A percentile compares a stretch with the other conserved stretches of the same genome.
These are phyloP conservation scores for Schizopygopsis malacanthus DNA, from an alignment of 2,797 vertebrate genomes.

Conservation along the genomic window DNA sequence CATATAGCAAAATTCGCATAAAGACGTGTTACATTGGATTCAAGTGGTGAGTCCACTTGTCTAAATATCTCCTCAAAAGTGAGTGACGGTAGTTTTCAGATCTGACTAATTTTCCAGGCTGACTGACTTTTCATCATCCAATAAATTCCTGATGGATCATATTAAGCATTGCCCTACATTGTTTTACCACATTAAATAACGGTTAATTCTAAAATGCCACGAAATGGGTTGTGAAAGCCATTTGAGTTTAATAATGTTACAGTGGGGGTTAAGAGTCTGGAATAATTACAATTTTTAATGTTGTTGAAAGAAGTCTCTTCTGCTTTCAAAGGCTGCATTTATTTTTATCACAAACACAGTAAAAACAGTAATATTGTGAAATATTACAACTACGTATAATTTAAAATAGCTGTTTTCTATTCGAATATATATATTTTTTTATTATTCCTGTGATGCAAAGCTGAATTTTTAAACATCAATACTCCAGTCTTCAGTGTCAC, in stretches of 20 bases:
- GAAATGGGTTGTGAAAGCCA: not conserved
- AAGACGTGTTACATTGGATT: not conserved
- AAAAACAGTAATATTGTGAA: too few relatives aligned
- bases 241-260: not conserved
- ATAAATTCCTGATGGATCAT: not conserved
- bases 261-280: too few relatives aligned
- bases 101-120: not conserved
- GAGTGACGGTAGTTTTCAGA: not conserved
- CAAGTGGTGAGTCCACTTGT: not conserved
- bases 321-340: too few relatives aligned
- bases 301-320: too few relatives aligned
- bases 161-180: not conserved
- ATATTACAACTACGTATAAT: too few relatives aligned
- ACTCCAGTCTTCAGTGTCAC: too few relatives aligned
- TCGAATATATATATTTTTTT: too few relatives aligned
- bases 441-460: too few relatives aligned
- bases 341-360: too few relatives aligned
- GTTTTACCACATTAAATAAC: not conserved
- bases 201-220: not conserved
- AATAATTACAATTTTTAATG: too few relatives aligned
- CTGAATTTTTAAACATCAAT: too few relatives aligned
- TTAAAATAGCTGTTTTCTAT: too few relatives aligned
- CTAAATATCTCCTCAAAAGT: not conserved
- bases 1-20: not conserved
- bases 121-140: not conserved